Evolutionary conservation across 2,888 invertebrate species (phyloP), one percentile per base, ranked within the genome.

Genomic region (Drosophila putrida): DNA sequence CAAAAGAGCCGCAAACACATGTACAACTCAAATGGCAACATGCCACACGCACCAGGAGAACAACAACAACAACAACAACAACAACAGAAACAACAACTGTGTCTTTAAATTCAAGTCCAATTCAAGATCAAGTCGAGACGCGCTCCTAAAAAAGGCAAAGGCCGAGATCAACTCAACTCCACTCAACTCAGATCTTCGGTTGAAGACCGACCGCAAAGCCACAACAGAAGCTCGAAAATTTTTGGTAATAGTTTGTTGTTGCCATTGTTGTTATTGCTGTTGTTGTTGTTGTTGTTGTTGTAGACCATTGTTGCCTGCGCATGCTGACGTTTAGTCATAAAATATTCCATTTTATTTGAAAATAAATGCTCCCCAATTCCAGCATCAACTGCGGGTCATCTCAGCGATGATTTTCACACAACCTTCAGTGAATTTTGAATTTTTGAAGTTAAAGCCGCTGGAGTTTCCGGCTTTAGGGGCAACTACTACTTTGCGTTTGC

Each of bases 21-120:
- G 83, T 84, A 84, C 81, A 83, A 86, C 83, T 86, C 87, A 84
- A 86, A 84, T 83, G 83, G 83, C 83, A 83, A 83, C 83, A 83
- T 86, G 83, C 83, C 83, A 83, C 83, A 83, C 83, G 83, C 83
- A 86, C 83, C 86, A 78, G 50, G 62, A 60, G 64, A 51, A 55
- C 59, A 63, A 41, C 60, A 64, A 27, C 43, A 54, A 20, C 59
- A 55, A 27, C 5, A n/a, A 53, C 35, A n/a, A 10, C 50, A 55
- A 8, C 43, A 61, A 28, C 58, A 61, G 20, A 31, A 61, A 25
- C 59, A 65, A 11, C 46, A 61, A 53, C 65, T 57, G 70, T 53
- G 44, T 66, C 75, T 75, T 75, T 63, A 59, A 68, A 69, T 73
- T 69, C 71, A 43, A 65, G 67, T 72, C 69, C 73, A 71, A 68